phyloP scores from a whole-genome alignment of 1,140 invertebrate genomes.

The Cyrtorhinus lividipennis region DNA sequence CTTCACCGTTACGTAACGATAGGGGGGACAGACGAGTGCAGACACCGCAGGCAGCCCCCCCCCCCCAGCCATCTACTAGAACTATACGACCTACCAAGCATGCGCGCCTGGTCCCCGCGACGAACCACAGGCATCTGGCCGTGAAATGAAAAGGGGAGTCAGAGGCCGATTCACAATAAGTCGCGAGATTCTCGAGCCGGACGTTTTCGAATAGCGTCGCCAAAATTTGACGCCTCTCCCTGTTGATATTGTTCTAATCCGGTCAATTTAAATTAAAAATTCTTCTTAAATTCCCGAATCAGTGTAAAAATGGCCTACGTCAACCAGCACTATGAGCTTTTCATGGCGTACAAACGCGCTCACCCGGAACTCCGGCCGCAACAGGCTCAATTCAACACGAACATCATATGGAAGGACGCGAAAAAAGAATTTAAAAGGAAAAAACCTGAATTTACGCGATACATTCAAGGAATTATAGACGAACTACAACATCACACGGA shows the following conservation, averaged over 20 bases:
- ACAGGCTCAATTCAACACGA: background rate
- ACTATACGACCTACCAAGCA: too few relatives aligned
- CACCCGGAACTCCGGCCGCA: background rate
- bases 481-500: background rate
- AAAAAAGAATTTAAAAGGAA: constrained; percentile 3
- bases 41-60: too few relatives aligned
- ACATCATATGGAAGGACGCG: background rate
- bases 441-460: background rate
- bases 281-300: too few relatives aligned
- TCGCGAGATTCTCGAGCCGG: too few relatives aligned
- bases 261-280: too few relatives aligned
- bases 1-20: background rate
- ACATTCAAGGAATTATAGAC: background rate
- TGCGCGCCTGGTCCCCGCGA: background rate
- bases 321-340: background rate
- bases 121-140: background rate
- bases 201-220: too few relatives aligned
- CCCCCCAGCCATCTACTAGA: too few relatives aligned
- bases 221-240: too few relatives aligned
- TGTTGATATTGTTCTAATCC: too few relatives aligned
- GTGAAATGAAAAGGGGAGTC: background rate
- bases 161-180: background rate
- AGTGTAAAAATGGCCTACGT: constrained; percentile 1
- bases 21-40: background rate
- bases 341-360: background rate